A percentile compares a stretch with the other conserved stretches of the same genome.
Conservation (phyloP, 1,140 invertebrate species). For the Anastrepha obliqua region DNA sequence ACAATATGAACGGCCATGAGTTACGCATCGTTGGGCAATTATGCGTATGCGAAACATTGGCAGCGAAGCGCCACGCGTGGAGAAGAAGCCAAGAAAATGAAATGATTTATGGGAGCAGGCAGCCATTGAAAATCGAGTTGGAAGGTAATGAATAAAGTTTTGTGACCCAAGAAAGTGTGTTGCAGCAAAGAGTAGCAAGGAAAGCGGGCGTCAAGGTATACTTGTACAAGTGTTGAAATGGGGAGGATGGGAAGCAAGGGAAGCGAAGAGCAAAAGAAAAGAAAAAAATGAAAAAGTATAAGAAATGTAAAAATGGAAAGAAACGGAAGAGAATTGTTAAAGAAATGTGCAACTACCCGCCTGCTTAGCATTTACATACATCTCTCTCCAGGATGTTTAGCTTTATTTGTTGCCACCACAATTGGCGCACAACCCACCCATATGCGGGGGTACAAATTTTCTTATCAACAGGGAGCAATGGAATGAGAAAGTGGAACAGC, state of each 20-base stretch:
- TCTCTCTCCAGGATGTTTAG: neutral
- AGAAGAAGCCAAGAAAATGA: neutral
- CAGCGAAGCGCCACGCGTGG: neutral
- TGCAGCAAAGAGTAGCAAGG: neutral
- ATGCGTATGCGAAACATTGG: constrained; percentile 51
- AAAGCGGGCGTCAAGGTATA: neutral
- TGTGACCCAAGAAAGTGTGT: constrained; percentile 57
- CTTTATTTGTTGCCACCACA: constrained; percentile 47
- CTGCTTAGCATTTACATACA: neutral
- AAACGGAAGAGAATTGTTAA: constrained; percentile 45
- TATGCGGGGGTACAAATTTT: neutral
- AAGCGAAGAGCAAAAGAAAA: neutral
- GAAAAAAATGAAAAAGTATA: constrained; percentile 20
- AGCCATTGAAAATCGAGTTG: constrained; percentile 3
- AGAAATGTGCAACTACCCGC: constrained; percentile 39
- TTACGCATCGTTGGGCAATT: constrained; percentile 71
- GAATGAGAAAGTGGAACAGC: neutral
- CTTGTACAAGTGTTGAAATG: neutral
- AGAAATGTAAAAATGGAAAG: constrained; percentile 29
- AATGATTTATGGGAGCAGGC: constrained; percentile 6
- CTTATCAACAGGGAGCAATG: neutral
- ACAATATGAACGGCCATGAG: constrained; percentile 70
- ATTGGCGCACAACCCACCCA: neutral
- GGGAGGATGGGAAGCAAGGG: neutral
- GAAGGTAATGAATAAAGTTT: constrained; percentile 65